Evolutionary conservation across 2,797 vertebrate species (phyloP), one percentile per base, ranked within the genome.

Genomic region (Mormyrus proboscirostris): DNA sequence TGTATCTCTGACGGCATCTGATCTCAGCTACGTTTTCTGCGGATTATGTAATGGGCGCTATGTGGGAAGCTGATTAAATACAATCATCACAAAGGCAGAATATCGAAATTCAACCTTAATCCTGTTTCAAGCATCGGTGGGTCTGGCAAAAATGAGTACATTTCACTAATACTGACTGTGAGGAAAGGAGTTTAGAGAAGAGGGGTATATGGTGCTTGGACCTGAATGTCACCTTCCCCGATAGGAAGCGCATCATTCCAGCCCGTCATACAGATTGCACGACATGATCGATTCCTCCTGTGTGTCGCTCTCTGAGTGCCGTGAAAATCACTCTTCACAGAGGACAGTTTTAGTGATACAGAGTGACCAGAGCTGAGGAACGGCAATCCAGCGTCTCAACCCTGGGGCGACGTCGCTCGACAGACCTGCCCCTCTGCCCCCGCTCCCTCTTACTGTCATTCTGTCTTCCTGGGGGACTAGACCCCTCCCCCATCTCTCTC

Each of bases 311-410:
- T 90, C 49, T 25, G 88, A 91, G 90, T 89, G 88, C 86, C 90
- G 89, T 87, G 89, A 53, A 91, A 90, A 91, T 91, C 88, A 62
- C 90, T 86, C 59, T 69, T 73, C 44, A 22, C 59, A 73, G 59
- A 47, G 12, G 59, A 25, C 29, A 44, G 38, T 12, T 44, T 51
- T 25, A 29, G 65, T 41, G 16, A 88, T 49, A 73, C 49, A 22
- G 25, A 38, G 10, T n/a, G 41, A 88, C 62, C 62, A 25, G 10
- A 88, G 44, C 87, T 88, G 41, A 16, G 3, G 14, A 44, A 29
- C 41, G 22, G 38, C 9, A 1, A 10, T 88, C 19, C 10, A 44
- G 22, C 19, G 41, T 49, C 55, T 38, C 1, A 14, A 69, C 38
- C n/a, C 62, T 49, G 55, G 87, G 14, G 59, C 22, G 2, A 9